Evolutionary conservation across 2,797 vertebrate species (phyloP), one percentile per base, ranked within the genome.

Genomic region (Thalassophryne amazonica): DNA sequence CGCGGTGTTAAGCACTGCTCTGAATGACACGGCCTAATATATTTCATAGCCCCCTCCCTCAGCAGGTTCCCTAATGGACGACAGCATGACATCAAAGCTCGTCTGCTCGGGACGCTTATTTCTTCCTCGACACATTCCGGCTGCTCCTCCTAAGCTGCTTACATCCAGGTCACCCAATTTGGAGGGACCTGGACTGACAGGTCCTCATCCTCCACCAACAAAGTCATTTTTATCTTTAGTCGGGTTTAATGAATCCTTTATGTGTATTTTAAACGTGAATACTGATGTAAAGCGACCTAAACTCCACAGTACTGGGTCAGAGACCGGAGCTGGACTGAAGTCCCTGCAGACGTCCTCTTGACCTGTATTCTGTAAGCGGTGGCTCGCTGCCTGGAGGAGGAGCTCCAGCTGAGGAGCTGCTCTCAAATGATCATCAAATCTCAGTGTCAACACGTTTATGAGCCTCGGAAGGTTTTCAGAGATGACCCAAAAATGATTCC

Each of bases 381-480:
- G 91, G 91, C 91, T 61, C 24, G 1, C 29, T 31, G 90, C 92
- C 92, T 93, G 70, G 27, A 69, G 66, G 46, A 52, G 34, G 40
- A 40, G 70, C 54, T 86, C 73, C 78, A 80, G 70, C 80, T 77
- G 85, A 66, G 73, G 78, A 89, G 65, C 66, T 75, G 75, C 66
- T 73, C 72, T 91, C 69, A 70, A 88, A 80, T 86, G 89, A 90
- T 86, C 83, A 85, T 90, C 92, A 88, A 90, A 93, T 91, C 86
- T 86, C 74, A 89, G 85, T 83, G 80, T 92, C 89, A 93, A 91
- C 78, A 90, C 30, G 1, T 0, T 91, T 84, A 89, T 90, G 86
- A 89, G 78, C 54, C 74, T 81, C 66, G 33, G 77, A 87, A 88
- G 88, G n/a, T n/a, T n/a, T n/a, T n/a, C n/a, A n/a, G n/a, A n/a